Base-by-base conservation (phyloP, 2,888 invertebrate species). In the Andrena bucephala region DNA sequence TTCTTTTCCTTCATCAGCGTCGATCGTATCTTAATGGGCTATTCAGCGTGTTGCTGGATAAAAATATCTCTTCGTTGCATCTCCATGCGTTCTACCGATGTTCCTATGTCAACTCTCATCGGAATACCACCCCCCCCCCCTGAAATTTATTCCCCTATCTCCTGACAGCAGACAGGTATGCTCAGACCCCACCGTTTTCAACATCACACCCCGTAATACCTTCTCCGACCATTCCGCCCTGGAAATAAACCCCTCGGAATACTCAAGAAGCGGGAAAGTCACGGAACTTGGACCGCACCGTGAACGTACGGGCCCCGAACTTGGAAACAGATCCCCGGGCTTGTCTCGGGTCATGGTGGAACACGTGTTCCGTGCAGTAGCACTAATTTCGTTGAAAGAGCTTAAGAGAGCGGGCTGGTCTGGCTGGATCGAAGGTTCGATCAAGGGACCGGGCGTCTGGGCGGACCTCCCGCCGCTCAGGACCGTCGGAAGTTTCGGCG, bases 401-500 rank as follows among this genome's bases (percentile, higher is more conserved):
- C 75, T 76, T 60, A 77, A 65, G 82, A 70, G 59, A 57, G 29
- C 16, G 13, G 50, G 36, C 29, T 31, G 5, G 48, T 48, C 24
- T 42, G 72, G 60, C 54, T 50, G 36, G 66, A 74, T 79, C 74
- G 69, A 74, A 70, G 24, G 36, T 27, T n/a, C 16, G 66, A 73
- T 81, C 67, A 72, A 75, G 70, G 36, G 50, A 60, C 57, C 60
- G 36, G 68, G 16, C 72, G 73, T 27, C 27, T 16, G 59, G 54
- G 1, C 50, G 52, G 27, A 62, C 52, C 10, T 66, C 52, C 31
- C 16, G 60, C 4, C 48, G 20, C 10, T 29, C 59, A 68, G 76
- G 29, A 73, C 60, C 16, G 62, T 80, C 83, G 85, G 75, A 87
- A 86, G 87, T 86, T 87, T 81, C 68, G 67, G 16, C 36, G 48